Evolutionary conservation across 1,140 invertebrate species (phyloP).

Genomic region (Lepidurus packardi): DNA sequence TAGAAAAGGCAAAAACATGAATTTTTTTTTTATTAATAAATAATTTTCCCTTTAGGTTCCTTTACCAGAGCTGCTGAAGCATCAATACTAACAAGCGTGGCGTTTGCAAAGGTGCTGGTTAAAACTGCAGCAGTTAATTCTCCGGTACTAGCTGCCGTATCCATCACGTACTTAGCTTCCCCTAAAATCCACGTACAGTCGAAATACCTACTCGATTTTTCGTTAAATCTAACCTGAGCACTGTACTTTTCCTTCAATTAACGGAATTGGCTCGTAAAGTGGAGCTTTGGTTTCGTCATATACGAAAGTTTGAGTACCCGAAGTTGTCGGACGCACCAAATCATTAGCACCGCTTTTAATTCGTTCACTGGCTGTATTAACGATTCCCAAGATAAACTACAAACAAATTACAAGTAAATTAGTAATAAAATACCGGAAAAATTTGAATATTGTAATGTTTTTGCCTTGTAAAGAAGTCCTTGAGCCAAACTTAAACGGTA

Average conservation of each 20-base stretch:
- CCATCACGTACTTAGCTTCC: constrained; percentile 49
- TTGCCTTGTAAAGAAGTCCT: constrained; percentile 69
- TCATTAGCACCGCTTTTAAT: constrained; percentile 35
- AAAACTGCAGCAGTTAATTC: constrained; percentile 48
- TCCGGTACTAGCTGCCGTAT: constrained; percentile 43
- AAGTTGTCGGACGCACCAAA: constrained; percentile 51
- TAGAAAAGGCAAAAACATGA: not conserved
- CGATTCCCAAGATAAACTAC: constrained; percentile 51
- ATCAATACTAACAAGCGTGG: constrained; percentile 42
- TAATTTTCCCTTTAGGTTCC: not conserved
- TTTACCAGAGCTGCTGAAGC: constrained; percentile 42
- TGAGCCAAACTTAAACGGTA: constrained; percentile 57
- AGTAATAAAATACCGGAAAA: not conserved
- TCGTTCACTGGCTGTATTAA: constrained; percentile 34
- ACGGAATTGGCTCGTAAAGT: constrained; percentile 66
- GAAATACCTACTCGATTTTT: not conserved
- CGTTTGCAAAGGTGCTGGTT: constrained; percentile 44
- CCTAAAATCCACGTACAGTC: constrained; percentile 37
- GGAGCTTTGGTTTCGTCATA: constrained; percentile 63
- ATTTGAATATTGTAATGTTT: not conserved
- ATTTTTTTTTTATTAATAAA: not conserved
- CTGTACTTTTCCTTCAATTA: constrained; percentile 68
- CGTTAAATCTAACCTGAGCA: constrained; percentile 49
- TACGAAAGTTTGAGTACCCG: constrained; percentile 64
- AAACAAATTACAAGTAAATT: constrained; percentile 36